Evolutionary conservation across 2,113 vertebrate genomes (phyloP).

Genomic region (Myotis davidii): DNA sequence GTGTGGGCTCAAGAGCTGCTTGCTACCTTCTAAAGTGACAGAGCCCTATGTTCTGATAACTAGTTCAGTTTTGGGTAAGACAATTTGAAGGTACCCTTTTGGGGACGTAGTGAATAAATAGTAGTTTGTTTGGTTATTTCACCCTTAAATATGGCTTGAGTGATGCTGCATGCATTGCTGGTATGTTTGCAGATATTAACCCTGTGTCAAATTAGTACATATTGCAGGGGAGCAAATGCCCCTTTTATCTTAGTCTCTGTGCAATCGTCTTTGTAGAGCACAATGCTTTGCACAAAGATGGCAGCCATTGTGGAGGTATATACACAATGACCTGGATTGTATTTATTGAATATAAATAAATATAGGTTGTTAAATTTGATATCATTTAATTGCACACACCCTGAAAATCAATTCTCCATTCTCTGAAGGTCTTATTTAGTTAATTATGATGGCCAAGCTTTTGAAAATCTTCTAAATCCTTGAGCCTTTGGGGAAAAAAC

Average conservation of each 20-base stretch:
- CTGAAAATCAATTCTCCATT: not conserved
- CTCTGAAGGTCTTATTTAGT: not conserved
- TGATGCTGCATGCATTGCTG: not conserved
- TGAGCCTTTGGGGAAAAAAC: not conserved
- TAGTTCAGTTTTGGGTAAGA: not conserved
- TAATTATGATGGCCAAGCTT: slow-evolving; percentile 18
- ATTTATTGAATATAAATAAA: not conserved
- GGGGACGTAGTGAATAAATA: not conserved
- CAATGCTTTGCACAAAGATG: not conserved
- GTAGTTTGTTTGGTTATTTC: slow-evolving; percentile 6
- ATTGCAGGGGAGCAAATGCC: not conserved
- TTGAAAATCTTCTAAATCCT: not conserved
- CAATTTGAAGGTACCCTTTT: not conserved
- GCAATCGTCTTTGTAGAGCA: not conserved
- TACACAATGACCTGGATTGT: not conserved
- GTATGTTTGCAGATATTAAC: not conserved
- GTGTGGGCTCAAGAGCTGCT: slow-evolving; percentile 24
- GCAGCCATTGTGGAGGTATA: not conserved
- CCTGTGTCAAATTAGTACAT: not conserved
- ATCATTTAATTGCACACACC: not conserved
- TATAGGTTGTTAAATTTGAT: not conserved
- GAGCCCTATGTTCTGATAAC: not conserved
- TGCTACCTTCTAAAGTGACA: not conserved
- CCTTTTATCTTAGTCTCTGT: not conserved
- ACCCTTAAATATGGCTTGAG: not conserved